Evolutionary conservation across 2,888 invertebrate species (phyloP), one percentile per base, ranked within the genome.

Genomic region (Phyto melanocephala): DNA sequence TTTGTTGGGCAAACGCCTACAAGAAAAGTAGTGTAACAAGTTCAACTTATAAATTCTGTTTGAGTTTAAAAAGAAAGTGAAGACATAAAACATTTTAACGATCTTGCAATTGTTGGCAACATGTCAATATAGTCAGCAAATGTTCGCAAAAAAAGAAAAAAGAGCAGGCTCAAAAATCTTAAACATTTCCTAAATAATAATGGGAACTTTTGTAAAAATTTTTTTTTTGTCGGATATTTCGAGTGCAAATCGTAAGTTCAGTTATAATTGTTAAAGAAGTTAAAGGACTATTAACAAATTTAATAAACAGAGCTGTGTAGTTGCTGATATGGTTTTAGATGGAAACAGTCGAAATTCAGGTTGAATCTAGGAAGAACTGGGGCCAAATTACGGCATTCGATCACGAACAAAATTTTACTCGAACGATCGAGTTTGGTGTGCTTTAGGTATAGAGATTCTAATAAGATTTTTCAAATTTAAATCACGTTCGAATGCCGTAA

Each of bases 1-100:
- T 28, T 3, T 6, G 11, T 37, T 11, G 37, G 8, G 17, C 60
- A 72, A 75, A 82, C 82, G 82, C 82, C 82, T 79, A 82, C 82
- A 70, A 68, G 70, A 62, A 52, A 72, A 63, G 68, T 45, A 47
- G 50, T 81, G 74, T 37, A 77, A 81, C 68, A 56, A 75, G 79
- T 79, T 71, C 65, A 65, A 37, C 37, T 50, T 35, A 35, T 60
- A 52, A 72, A 71, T 76, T 76, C 58, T 68, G 67, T 50, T 17
- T 15, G 35, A 1, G 10, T 58, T 65, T 17, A 65, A 71, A 81
- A 82, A 67, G 82, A 79, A 82, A 82, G 82, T 82, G 82, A 82
- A 82, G 82, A 82, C 70, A 75, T 79, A 70, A 77, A 63, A 40
- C 63, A 40, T 68, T 65, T 81, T 65, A 81, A 79, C 70, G 60